phyloP scores from a whole-genome alignment of 2,113 vertebrate genomes.

The Triplophysa dalaica region DNA sequence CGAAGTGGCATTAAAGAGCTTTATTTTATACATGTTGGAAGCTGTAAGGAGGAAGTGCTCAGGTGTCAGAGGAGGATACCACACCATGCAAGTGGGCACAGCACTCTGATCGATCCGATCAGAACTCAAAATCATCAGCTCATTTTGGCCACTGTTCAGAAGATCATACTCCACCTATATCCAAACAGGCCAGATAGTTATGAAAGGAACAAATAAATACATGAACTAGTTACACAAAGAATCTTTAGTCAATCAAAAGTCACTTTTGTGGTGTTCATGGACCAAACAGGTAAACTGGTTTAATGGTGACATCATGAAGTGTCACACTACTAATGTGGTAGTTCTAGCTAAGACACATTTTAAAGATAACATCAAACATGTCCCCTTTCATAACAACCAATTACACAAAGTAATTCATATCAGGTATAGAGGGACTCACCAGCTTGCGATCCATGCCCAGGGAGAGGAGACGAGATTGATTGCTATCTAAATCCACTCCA shows the following conservation, averaged over 20 bases:
- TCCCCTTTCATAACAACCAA: neutral
- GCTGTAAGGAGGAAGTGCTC: constrained; percentile 85
- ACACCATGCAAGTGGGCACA: constrained; percentile 82
- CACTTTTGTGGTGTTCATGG: no score
- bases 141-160: constrained; percentile 67
- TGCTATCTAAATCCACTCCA: constrained; percentile 79
- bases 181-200: constrained; percentile 26
- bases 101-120: constrained; percentile 80
- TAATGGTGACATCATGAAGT: no score
- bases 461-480: constrained; percentile 83
- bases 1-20: constrained; percentile 84
- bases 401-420: neutral
- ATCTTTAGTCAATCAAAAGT: neutral
- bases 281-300: neutral
- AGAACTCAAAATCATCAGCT: constrained; percentile 74
- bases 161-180: constrained; percentile 91
- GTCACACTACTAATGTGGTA: no score
- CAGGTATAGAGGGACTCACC: constrained; percentile 68
- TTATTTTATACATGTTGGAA: constrained; percentile 87
- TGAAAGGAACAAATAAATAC: neutral
- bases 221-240: no score
- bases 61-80: constrained; percentile 83
- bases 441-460: constrained; percentile 84
- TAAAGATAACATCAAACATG: neutral
- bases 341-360: neutral